Percentiles rank a stretch among this genome's conserved stretches.
phyloP scores from a whole-genome alignment of 2,888 invertebrate species.

The Drosophila bunnanda region DNA sequence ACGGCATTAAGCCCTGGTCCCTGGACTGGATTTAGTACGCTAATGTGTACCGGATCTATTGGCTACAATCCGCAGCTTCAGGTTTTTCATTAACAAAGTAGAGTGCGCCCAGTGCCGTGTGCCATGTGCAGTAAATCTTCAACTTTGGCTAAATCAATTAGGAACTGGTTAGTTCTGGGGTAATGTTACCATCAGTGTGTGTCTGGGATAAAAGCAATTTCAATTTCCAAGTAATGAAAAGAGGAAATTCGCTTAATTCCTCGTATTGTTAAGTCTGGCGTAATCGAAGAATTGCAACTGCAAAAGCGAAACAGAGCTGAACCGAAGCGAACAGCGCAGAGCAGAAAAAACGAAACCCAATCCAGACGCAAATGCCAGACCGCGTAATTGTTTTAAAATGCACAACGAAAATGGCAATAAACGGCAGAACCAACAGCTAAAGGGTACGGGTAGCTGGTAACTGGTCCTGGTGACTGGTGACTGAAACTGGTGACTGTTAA shows the following conservation, averaged over 20 bases:
- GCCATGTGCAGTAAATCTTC: slow-evolving; percentile 32
- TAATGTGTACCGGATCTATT: slow-evolving; percentile 33
- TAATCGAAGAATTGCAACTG: slow-evolving; percentile 56
- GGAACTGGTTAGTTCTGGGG: slow-evolving; percentile 15
- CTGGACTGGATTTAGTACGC: slow-evolving; percentile 47
- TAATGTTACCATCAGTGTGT: slow-evolving; percentile 2
- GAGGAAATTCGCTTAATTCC: slow-evolving; percentile 74
- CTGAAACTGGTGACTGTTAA: slow-evolving; percentile 11
- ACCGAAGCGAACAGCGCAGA: background rate
- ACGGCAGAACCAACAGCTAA: slow-evolving; percentile 23
- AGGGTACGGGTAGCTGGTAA: slow-evolving; percentile 4
- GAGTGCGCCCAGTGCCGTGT: background rate
- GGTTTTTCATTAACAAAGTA: slow-evolving; percentile 38
- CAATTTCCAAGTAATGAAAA: slow-evolving; percentile 76
- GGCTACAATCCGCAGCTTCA: background rate
- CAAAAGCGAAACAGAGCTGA: slow-evolving; percentile 29
- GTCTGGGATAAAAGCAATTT: slow-evolving; percentile 55
- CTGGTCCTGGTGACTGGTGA: slow-evolving; percentile 7
- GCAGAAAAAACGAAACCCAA: slow-evolving; percentile 19
- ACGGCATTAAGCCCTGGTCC: slow-evolving; percentile 54
- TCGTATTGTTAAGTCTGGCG: slow-evolving; percentile 65
- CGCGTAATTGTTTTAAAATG: slow-evolving; percentile 79
- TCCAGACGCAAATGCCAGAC: slow-evolving; percentile 72
- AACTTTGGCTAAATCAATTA: slow-evolving; percentile 44
- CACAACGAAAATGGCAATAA: slow-evolving; percentile 61